Conservation (phyloP, 2,888 invertebrate species). For the Drosophila buzzatii region DNA sequence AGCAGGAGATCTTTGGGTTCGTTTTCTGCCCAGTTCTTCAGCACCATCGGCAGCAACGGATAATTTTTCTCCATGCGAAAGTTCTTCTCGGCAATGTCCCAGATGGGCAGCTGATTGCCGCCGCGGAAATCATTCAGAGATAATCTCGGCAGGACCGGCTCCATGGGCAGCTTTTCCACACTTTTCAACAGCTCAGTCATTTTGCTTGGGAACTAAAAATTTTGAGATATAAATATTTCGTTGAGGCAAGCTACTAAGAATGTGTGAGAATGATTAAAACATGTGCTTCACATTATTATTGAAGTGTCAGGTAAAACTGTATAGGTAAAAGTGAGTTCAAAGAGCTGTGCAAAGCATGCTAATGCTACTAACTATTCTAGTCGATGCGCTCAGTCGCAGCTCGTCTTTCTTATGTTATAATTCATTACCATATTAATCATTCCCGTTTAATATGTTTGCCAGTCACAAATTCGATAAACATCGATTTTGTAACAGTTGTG, state of each 20-base stretch:
- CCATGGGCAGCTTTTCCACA: slow-evolving; percentile 12
- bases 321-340: not conserved
- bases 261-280: not conserved
- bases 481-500: too few species aligned
- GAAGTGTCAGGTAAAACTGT: not conserved
- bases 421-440: too few species aligned
- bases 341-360: too few species aligned
- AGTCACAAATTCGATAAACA: too few species aligned
- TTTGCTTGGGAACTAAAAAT: slow-evolving; percentile 5
- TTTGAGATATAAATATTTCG: slow-evolving; percentile 14
- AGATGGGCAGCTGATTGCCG: slow-evolving; percentile 11
- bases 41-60: slow-evolving; percentile 4
- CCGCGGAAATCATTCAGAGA: slow-evolving; percentile 24
- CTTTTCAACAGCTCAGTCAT: not conserved
- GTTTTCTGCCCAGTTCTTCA: slow-evolving; percentile 19
- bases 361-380: too few species aligned
- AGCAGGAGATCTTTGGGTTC: slow-evolving; percentile 29
- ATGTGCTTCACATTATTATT: not conserved
- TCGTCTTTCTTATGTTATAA: too few species aligned
- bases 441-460: too few species aligned
- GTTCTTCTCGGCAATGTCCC: not conserved
- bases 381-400: too few species aligned
- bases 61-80: slow-evolving; percentile 5
- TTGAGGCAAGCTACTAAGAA: not conserved
- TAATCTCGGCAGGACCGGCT: slow-evolving; percentile 26